Base-by-base conservation (phyloP, 2,888 invertebrate genomes). In the Ashinkailepas kermadecensis region DNA sequence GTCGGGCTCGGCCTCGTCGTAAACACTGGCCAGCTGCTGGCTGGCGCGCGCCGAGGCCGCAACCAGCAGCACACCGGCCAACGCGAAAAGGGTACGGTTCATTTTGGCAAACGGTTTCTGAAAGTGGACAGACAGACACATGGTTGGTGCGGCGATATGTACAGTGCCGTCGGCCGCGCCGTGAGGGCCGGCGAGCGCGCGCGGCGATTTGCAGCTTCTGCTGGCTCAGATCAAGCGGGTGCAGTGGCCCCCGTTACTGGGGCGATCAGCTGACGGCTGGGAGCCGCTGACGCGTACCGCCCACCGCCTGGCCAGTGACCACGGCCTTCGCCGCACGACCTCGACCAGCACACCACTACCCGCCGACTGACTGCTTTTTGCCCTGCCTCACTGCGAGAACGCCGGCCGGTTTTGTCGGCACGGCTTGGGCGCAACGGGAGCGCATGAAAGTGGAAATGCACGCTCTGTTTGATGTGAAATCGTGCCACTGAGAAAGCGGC, bases 1-100 rank as follows among this genome's bases (percentile, higher is more conserved):
- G 65, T 82, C 82, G 80, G 82, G 78, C 74, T 82, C 83, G 58
- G 79, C 82, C 59, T 82, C 82, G 67, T 78, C 64, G 78, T 78
- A 78, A 23, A 78, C 57, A 57, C 7, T 23, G 78, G 23, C 23
- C 6, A 58, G 56, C 13, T 78, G 57, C n/a, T 39, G 39, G 78
- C 23, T 78, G 58, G 78, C 78, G n/a, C 58, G 78, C 7, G 58
- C 78, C 13, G 58, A 8, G n/a, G 78, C 78, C 21, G 58, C 78
- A 10, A 78, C 4, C 23, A 78, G 58, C 78, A 78, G 21, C 57
- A 78, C 78, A 9, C 57, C 78, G 59, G 59, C 59, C 23, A 78
- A 7, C 12, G 58, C 78, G 78, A 11, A 78, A 57, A 78, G 78
- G 23, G 58, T 58, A 56, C 78, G 78, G 74, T 74, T 74, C 74